Conservation (phyloP, 2,113 vertebrate species). For the Stigmatopora nigra region DNA sequence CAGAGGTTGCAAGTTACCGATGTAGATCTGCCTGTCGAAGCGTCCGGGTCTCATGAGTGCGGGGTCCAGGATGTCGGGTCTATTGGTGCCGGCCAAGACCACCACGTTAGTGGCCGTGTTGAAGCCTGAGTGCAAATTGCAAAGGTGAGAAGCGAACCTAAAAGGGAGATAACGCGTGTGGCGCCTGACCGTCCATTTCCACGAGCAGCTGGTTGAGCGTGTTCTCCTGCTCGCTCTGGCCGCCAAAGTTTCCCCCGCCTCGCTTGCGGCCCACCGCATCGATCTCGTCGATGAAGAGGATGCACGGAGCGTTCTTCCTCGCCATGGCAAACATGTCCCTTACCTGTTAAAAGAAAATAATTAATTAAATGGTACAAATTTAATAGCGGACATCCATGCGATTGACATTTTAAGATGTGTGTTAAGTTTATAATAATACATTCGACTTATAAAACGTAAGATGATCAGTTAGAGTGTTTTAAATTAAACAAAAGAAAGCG, state of each 20-base stretch:
- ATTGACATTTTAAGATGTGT: too few relatives aligned
- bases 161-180: not conserved
- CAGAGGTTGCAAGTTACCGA: slow-evolving; percentile 64
- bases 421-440: too few relatives aligned
- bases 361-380: too few relatives aligned
- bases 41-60: slow-evolving; percentile 88
- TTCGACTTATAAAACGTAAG: too few relatives aligned
- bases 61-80: slow-evolving; percentile 90
- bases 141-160: not conserved
- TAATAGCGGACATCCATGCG: too few relatives aligned
- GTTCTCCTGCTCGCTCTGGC: slow-evolving; percentile 93
- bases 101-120: slow-evolving; percentile 92
- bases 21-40: slow-evolving; percentile 91
- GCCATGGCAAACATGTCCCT: slow-evolving; percentile 87
- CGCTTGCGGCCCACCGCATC: slow-evolving; percentile 92
- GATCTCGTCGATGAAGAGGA: slow-evolving; percentile 96
- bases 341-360: too few relatives aligned
- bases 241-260: slow-evolving; percentile 87
- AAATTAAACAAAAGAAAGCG: too few relatives aligned
- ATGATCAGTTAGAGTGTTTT: too few relatives aligned
- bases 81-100: slow-evolving; percentile 88
- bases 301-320: slow-evolving; percentile 90
- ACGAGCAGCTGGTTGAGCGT: slow-evolving; percentile 91
- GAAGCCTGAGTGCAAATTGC: slow-evolving; percentile 71
- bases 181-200: slow-evolving; percentile 85